Percentiles rank a stretch among this genome's conserved stretches.
Conservation (phyloP, 1,140 invertebrate genomes). For the Camponotus floridanus region DNA sequence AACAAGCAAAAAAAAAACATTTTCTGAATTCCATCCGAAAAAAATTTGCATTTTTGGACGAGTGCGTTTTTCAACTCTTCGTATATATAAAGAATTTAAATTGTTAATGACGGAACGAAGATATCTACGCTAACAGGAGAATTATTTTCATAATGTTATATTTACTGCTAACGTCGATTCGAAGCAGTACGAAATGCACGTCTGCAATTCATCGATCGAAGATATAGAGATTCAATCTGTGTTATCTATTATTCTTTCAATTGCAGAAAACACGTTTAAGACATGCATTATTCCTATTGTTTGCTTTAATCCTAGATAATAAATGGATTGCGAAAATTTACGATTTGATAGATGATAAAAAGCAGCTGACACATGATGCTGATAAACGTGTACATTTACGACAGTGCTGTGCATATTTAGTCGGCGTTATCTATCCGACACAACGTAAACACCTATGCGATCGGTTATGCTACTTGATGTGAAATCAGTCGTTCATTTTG, state of each 20-base stretch:
- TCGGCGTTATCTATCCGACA: slow-evolving; percentile 30
- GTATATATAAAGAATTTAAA: slow-evolving; percentile 4
- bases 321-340: slow-evolving; percentile 37
- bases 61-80: slow-evolving; percentile 3
- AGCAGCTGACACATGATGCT: slow-evolving; percentile 29
- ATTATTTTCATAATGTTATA: slow-evolving; percentile 52
- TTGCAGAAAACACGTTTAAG: slow-evolving; percentile 36
- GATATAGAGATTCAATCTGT: slow-evolving; percentile 31
- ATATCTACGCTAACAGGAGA: slow-evolving; percentile 33
- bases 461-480: slow-evolving; percentile 30
- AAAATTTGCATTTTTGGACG: not conserved
- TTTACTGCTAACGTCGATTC: slow-evolving; percentile 56
- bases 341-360: slow-evolving; percentile 24
- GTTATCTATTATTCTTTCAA: slow-evolving; percentile 41
- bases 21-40: not conserved
- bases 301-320: slow-evolving; percentile 52
- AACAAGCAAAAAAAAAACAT: not conserved
- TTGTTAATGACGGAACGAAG: slow-evolving; percentile 35
- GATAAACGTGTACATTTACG: slow-evolving; percentile 51
- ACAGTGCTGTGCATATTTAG: slow-evolving; percentile 41
- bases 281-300: slow-evolving; percentile 54
- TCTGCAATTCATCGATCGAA: slow-evolving; percentile 39
- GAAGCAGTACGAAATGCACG: slow-evolving; percentile 8
- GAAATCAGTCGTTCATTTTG: slow-evolving; percentile 36
- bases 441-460: slow-evolving; percentile 29